phyloP scores from a whole-genome alignment of 2,113 vertebrate genomes.

The Marmota flaviventris region DNA sequence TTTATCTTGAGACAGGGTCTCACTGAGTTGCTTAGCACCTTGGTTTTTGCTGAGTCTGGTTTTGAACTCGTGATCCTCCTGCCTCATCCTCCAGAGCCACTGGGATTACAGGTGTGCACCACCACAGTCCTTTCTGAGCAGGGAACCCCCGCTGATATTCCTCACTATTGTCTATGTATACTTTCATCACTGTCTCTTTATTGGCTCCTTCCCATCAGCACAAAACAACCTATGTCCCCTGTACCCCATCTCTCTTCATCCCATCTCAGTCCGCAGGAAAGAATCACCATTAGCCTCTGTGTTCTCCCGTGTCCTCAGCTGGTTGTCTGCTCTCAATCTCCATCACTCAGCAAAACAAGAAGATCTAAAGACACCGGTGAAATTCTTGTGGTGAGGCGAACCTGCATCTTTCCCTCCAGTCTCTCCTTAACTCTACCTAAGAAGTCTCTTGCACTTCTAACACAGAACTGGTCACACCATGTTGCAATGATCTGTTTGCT shows the following conservation, averaged over 20 bases:
- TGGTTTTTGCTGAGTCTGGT: no score
- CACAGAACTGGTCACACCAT: rapidly evolving
- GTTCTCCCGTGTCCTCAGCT: background rate
- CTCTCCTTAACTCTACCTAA: background rate
- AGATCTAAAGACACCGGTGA: background rate
- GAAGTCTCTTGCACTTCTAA: background rate
- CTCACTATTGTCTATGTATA: background rate
- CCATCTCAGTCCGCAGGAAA: background rate
- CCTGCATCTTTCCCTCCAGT: background rate
- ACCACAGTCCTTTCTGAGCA: background rate
- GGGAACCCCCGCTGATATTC: background rate
- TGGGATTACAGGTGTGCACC: no score
- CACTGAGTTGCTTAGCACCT: no score
- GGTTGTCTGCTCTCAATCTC: background rate
- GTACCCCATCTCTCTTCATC: background rate
- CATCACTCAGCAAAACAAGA: background rate
- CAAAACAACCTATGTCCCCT: background rate
- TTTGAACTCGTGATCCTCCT: no score
- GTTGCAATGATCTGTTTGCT: background rate
- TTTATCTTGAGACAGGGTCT: no score
- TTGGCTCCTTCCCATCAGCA: background rate
- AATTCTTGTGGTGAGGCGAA: background rate
- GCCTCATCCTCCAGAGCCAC: no score
- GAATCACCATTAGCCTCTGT: background rate
- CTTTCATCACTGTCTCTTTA: background rate